phyloP scores from a whole-genome alignment of 2,797 vertebrate species.

The Threskiornis aethiopicus region DNA sequence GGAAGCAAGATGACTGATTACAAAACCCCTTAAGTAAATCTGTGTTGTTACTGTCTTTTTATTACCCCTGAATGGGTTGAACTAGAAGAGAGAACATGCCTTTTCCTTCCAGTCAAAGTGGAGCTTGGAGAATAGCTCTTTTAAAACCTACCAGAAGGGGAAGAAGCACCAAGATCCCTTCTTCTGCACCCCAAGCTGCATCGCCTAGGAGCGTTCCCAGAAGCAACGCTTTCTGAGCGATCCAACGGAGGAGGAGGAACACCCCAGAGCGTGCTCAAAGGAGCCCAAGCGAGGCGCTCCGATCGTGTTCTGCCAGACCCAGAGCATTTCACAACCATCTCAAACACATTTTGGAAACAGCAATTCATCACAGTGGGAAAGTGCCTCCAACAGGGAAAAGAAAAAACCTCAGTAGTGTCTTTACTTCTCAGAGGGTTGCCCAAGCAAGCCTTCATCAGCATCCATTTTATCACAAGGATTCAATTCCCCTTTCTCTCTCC shows the following conservation, averaged over 20 bases:
- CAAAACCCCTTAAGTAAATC: neutral
- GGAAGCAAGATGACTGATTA: neutral
- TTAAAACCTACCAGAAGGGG: neutral
- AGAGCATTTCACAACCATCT: neutral
- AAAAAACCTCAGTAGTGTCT: neutral
- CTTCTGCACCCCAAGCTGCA: neutral
- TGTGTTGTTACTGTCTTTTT: neutral
- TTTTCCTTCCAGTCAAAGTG: neutral
- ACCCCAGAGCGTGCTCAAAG: fast-evolving
- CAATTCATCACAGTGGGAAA: neutral
- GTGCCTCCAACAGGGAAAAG: neutral
- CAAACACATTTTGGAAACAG: neutral
- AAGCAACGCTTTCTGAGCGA: neutral
- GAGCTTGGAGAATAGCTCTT: neutral
- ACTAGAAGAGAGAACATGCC: neutral
- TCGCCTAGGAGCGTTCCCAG: neutral
- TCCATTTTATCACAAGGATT: neutral
- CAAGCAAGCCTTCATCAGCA: neutral
- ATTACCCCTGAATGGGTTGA: neutral
- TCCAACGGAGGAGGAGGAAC: neutral
- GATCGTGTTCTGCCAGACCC: neutral
- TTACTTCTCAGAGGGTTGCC: neutral
- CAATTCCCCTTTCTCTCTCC: neutral
- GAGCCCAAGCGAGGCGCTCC: neutral
- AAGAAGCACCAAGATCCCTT: neutral